Evolutionary conservation across 2,888 invertebrate species (phyloP).

Genomic region (Platerodrilus igneus): DNA sequence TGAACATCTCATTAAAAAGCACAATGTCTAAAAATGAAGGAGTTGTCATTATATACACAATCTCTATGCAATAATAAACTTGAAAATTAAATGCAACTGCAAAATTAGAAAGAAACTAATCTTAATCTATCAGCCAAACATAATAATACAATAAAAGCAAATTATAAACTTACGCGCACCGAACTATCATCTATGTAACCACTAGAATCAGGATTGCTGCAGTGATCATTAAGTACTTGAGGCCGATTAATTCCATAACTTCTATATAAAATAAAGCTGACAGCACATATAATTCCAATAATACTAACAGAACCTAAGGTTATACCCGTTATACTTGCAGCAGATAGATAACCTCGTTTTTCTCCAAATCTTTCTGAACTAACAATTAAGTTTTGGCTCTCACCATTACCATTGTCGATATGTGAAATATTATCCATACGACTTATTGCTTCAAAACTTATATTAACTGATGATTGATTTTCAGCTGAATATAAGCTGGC

Average conservation of each 20-base stretch:
- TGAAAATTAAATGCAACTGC: too few species aligned
- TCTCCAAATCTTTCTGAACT: constrained; percentile 21
- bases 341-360: constrained; percentile 37
- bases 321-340: constrained; percentile 60
- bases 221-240: constrained; percentile 75
- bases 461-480: constrained; percentile 32
- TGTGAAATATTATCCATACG: constrained; percentile 37
- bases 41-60: too few species aligned
- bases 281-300: constrained; percentile 60
- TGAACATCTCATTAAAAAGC: too few species aligned
- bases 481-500: constrained; percentile 32
- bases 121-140: too few species aligned
- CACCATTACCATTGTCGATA: constrained; percentile 20
- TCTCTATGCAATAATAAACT: too few species aligned
- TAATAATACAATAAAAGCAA: too few species aligned
- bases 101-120: too few species aligned
- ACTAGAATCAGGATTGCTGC: constrained; percentile 81
- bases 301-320: constrained; percentile 63
- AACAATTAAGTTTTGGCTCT: constrained; percentile 21
- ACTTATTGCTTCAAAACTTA: constrained; percentile 33
- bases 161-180: constrained; percentile 61
- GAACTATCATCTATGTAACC: constrained; percentile 85
- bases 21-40: too few species aligned
- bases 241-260: constrained; percentile 75
- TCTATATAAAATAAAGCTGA: constrained; percentile 65